Percentiles rank a stretch among this genome's conserved stretches.
Evolutionary conservation across 2,888 invertebrate genomes (phyloP).

Genomic region (Argyra leucocephala): DNA sequence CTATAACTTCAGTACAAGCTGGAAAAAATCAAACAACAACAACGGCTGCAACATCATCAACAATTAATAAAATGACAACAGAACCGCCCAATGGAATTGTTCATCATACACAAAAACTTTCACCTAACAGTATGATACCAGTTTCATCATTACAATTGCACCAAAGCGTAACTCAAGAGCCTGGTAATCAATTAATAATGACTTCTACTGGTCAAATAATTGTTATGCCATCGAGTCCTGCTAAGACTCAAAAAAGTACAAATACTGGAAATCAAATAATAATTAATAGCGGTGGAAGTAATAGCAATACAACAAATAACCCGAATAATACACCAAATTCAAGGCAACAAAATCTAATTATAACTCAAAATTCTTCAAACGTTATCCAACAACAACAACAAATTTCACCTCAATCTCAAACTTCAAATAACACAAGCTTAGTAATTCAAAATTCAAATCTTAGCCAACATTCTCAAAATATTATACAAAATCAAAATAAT

Average conservation of each 20-base stretch:
- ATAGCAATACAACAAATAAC: constrained; percentile 22
- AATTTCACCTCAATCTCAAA: not conserved
- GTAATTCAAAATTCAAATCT: constrained; percentile 28
- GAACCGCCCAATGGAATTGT: not conserved
- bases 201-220: constrained; percentile 43
- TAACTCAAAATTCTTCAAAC: constrained; percentile 21
- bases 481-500: constrained; percentile 21
- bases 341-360: constrained; percentile 9
- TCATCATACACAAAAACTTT: constrained; percentile 27
- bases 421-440: constrained; percentile 14
- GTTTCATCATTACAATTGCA: constrained; percentile 34
- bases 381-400: constrained; percentile 24
- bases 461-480: constrained; percentile 19
- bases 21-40: constrained; percentile 48
- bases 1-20: constrained; percentile 69
- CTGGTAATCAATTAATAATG: constrained; percentile 40
- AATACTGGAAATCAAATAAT: constrained; percentile 27
- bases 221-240: constrained; percentile 35
- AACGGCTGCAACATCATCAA: constrained; percentile 43
- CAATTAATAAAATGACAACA: constrained; percentile 12
- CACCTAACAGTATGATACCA: constrained; percentile 27
- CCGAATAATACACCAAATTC: constrained; percentile 18
- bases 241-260: constrained; percentile 26
- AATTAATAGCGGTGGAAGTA: constrained; percentile 21
- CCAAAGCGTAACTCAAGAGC: constrained; percentile 30